Base-by-base conservation (phyloP, 1,140 invertebrate genomes). In the Drosophila leontia region DNA sequence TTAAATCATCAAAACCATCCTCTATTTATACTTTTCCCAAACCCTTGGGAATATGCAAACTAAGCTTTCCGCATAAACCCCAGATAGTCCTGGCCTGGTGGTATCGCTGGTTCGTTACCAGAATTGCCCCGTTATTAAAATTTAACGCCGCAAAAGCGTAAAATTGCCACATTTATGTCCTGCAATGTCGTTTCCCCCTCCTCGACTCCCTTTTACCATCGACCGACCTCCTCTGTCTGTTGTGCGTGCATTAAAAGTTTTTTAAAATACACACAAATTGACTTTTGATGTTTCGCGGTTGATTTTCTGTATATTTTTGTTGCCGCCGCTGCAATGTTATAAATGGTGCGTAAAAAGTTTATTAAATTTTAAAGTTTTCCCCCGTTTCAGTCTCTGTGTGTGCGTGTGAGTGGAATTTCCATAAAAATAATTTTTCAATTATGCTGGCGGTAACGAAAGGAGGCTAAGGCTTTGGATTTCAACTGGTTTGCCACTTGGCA, bases 391-490 rank as follows among this genome's bases (percentile, higher is more conserved):
- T 32, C 17, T 44, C 39, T 29, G 37, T 56, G 67, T 41, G 51
- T 26, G 45, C 26, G 47, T 69, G 67, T 29, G 59, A 78, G 63
- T 53, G 65, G 51, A 74, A 87, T 78, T 80, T 83, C 69, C 80
- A 87, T 88, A 88, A 87, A 87, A 87, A 88, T 84, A 78, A 87
- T 87, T 80, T 86, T 87, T 87, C 84, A 87, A 87, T 87, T 88
- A 88, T 83, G 80, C 80, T 47, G 74, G 57, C 80, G 63, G 67
- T 7, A 50, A 50, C 42, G 51, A 58, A 41, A 71, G 67, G 29
- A 72, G 69, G 34, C 69, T 12, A 71, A 51, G 45, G 68, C 68
- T 74, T 72, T 62, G 58, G 75, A 56, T 78, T 76, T 61, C 78
- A 59, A 82, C 78, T 80, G 76, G 67, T 67, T 80, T 75, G 45